phyloP scores from a whole-genome alignment of 2,113 vertebrate species.

The Collichthys lucidus region DNA sequence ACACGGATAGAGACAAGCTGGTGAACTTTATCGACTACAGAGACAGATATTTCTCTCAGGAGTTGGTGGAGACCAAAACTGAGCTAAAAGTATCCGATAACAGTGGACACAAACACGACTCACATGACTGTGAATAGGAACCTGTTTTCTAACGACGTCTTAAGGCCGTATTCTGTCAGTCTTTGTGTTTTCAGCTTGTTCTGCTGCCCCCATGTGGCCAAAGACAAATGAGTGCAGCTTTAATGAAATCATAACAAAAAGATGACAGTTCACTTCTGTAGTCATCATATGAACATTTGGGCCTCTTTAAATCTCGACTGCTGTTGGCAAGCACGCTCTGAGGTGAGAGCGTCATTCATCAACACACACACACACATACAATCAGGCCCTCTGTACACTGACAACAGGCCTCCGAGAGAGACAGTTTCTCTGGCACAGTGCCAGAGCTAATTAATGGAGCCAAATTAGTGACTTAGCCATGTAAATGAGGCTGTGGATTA shows the following conservation, averaged over 20 bases:
- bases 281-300: background rate
- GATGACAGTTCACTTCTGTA: background rate
- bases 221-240: background rate
- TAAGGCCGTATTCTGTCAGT: background rate
- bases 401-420: slow-evolving; percentile 27
- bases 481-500: slow-evolving; percentile 68
- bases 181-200: background rate
- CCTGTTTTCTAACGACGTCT: background rate
- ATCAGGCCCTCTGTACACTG: background rate
- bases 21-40: too few species aligned
- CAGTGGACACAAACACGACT: too few species aligned
- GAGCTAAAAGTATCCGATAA: too few species aligned
- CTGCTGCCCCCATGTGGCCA: background rate
- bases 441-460: slow-evolving; percentile 58
- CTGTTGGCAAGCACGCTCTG: background rate
- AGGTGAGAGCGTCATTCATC: background rate
- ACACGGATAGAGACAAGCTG: too few species aligned
- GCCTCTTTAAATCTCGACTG: background rate
- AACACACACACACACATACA: background rate
- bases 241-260: background rate
- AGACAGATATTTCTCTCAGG: too few species aligned
- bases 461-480: slow-evolving; percentile 65
- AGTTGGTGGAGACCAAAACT: too few species aligned
- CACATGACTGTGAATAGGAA: too few species aligned
- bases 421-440: slow-evolving; percentile 42